These are phyloP conservation scores for Himalopsyche tibetana DNA, from an alignment of 2,888 invertebrate species.

Conservation along the genomic window DNA sequence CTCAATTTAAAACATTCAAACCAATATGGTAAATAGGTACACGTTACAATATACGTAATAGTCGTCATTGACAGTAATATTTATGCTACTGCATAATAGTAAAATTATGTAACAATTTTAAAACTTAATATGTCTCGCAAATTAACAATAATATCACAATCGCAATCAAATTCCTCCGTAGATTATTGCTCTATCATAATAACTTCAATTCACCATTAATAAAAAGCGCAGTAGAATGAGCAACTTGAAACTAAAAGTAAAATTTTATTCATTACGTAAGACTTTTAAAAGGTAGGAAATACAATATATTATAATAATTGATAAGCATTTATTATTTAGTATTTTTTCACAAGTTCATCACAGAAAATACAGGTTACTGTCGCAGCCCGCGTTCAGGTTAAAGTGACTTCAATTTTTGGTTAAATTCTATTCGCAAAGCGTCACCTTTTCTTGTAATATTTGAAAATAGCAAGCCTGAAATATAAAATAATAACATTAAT, in stretches of 20 bases:
- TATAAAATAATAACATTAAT: constrained; percentile 55
- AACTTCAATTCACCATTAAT: neutral
- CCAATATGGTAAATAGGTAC: too few species aligned
- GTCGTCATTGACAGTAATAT: neutral
- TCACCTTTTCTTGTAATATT: constrained; percentile 84
- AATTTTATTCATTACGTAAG: neutral
- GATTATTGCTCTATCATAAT: constrained; percentile 13
- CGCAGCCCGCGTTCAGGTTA: neutral
- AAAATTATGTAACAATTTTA: constrained; percentile 24
- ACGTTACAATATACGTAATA: neutral
- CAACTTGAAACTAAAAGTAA: constrained; percentile 8
- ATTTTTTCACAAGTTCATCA: constrained; percentile 18
- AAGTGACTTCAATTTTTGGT: constrained; percentile 20
- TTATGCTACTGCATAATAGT: neutral
- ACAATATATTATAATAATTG: constrained; percentile 24
- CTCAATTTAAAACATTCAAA: too few species aligned
- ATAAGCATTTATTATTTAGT: neutral
- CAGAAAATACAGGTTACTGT: constrained; percentile 36
- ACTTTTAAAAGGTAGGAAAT: neutral
- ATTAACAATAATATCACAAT: constrained; percentile 39
- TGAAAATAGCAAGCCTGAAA: constrained; percentile 86
- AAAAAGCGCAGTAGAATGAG: constrained; percentile 3
- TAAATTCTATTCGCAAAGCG: constrained; percentile 71
- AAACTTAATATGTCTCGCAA: constrained; percentile 32
- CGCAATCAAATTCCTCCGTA: neutral